phyloP scores from a whole-genome alignment of 2,888 invertebrate species.

The Scrobipalpa costella region DNA sequence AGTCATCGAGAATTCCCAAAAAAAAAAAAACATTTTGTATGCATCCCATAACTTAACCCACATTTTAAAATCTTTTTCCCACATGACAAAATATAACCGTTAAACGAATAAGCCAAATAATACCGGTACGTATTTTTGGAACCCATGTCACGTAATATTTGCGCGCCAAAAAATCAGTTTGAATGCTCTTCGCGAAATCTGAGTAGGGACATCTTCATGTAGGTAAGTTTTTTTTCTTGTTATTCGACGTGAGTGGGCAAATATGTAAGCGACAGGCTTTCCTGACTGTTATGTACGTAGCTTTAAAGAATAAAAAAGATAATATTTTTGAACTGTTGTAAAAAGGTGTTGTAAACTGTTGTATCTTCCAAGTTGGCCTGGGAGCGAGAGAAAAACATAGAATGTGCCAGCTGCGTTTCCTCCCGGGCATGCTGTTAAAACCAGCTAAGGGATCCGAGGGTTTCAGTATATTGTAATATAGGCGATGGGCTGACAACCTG shows the following conservation, averaged over 20 bases:
- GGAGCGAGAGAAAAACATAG: too few species aligned
- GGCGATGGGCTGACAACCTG: too few species aligned
- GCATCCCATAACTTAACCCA: slow-evolving; percentile 17
- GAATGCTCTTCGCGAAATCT: slow-evolving; percentile 31
- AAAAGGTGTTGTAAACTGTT: too few species aligned
- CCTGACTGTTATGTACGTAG: too few species aligned
- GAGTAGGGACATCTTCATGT: neutral
- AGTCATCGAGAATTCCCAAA: neutral
- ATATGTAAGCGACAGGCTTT: too few species aligned
- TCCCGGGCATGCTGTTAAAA: too few species aligned
- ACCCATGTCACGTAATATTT: slow-evolving; percentile 23
- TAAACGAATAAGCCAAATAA: slow-evolving; percentile 22
- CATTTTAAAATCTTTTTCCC: slow-evolving; percentile 15
- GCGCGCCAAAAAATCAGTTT: slow-evolving; percentile 32
- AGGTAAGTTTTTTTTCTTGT: neutral
- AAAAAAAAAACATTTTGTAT: slow-evolving; percentile 1
- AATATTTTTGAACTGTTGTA: too few species aligned
- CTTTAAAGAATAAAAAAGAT: too few species aligned
- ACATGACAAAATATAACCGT: slow-evolving; percentile 34
- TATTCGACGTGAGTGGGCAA: neutral
- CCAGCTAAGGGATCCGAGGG: too few species aligned
- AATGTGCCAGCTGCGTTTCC: too few species aligned
- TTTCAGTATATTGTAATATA: too few species aligned
- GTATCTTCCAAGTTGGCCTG: too few species aligned
- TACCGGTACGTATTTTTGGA: slow-evolving; percentile 1